These are phyloP conservation scores for Drosophila atripex DNA, from an alignment of 2,888 invertebrate species.

Conservation along the genomic window DNA sequence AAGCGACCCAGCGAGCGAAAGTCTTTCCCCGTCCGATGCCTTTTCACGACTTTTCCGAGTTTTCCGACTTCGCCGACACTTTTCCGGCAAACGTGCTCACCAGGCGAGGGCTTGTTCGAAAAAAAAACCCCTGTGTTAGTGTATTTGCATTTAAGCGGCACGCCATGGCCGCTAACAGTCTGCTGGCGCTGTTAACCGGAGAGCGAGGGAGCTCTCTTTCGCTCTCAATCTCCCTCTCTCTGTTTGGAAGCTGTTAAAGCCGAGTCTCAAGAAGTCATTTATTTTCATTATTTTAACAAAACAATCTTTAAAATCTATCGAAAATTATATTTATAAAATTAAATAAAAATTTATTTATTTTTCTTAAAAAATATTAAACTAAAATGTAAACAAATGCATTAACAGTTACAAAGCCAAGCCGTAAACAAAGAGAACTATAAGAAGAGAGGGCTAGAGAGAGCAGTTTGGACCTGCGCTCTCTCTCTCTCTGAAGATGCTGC, in stretches of 20 bases:
- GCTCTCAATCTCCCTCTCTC: neutral
- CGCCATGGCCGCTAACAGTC: neutral
- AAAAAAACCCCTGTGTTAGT: neutral
- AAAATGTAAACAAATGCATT: too few species aligned
- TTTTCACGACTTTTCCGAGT: conserved; percentile 1
- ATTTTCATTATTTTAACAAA: too few species aligned
- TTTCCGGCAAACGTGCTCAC: conserved; percentile 2
- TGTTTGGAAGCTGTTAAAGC: neutral
- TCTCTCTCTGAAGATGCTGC: conserved; percentile 9
- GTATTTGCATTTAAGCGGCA: neutral
- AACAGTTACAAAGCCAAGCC: neutral
- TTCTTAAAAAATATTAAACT: neutral
- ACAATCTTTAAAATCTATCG: too few species aligned
- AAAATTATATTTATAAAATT: neutral
- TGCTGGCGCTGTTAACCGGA: neutral
- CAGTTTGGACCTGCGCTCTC: conserved; percentile 2
- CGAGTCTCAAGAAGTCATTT: neutral
- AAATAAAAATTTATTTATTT: neutral
- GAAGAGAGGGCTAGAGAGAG: neutral
- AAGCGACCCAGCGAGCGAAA: neutral
- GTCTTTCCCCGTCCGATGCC: conserved; percentile 2
- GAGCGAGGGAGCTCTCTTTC: neutral
- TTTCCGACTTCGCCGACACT: conserved; percentile 1
- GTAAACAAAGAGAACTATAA: neutral
- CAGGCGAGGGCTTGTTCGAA: neutral